Evolutionary conservation across 1,140 invertebrate genomes (phyloP), one percentile per base, ranked within the genome.

Genomic region (Hypothenemus hampei): DNA sequence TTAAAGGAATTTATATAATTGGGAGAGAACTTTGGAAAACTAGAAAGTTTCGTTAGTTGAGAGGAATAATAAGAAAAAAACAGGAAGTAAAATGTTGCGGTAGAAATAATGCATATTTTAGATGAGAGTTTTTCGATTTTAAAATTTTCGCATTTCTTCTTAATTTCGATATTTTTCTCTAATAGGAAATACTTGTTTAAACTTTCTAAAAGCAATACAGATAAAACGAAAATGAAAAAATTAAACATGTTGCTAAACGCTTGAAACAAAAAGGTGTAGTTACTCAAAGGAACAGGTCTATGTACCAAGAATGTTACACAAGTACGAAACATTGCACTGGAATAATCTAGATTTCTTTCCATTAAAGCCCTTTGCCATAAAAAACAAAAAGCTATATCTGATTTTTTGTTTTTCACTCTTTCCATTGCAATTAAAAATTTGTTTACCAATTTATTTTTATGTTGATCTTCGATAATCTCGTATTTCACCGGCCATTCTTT

Each of bases 361-460:
- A 55, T 40, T 26, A 55, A 40, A 20, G 18, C 33, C 21, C 53
- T 46, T 33, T 55, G 53, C 53, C 53, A 55, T 5, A 55, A 11
- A 19, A 48, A 46, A 33, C 53, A 55, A 15, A 55, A 26, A 1
- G 29, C 53, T 19, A 55, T 55, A 21, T 55, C 53, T 6, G 45
- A 33, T 29, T 55, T 39, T 23, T 46, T 18, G 4, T 4, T 39
- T 31, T 46, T n/a, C 10, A 55, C 21, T 4, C n/a, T 26, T 20
- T 39, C 15, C 10, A 55, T 31, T 3, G 29, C 33, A 15, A 35
- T 20, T 11, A 47, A 21, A 22, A 55, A 55, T 10, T 55, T 39
- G 18, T 55, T 55, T 20, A 39, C 36, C 20, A 31, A 19, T n/a
- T 39, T 8, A 20, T 24, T 19, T n/a, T 19, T 40, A 15, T 19